Base-by-base conservation (phyloP, 2,888 invertebrate species). In the Entomobrya proxima region DNA sequence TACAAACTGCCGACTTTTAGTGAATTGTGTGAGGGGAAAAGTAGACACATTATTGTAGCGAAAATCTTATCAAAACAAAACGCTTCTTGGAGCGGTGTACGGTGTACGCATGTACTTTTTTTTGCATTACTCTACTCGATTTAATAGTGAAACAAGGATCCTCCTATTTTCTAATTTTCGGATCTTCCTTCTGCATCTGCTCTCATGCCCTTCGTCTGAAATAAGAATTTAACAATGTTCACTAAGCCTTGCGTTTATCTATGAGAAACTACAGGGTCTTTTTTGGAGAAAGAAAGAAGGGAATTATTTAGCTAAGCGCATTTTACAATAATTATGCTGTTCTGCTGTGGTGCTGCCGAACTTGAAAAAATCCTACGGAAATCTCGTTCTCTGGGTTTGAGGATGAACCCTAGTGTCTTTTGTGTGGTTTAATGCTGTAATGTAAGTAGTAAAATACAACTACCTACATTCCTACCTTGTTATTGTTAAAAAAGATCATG, bases 341-440 rank as follows among this genome's bases (percentile, higher is more conserved):
- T 50, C 30, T 55, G 37, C 76, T 67, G 52, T 83, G 83, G 76
- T 84, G 72, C 77, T n/a, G n/a, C 84, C 78, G 84, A 84, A 77
- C 84, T 64, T 77, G 69, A 47, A 82, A 64, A 77, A 78, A 75
- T 32, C 64, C 47, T 24, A 64, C 50, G 75, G 52, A 78, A 78
- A 78, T 78, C 64, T 79, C 55, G 40, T 55, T 55, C 9, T 81
- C 9, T 24, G 21, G 15, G 55, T 35, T 32, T 30, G 30, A 2
- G n/a, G 6, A n/a, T 40, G 47, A 30, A 74, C n/a, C 47, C 55
- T 21, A 6, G 7, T 44, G 47, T 24, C 18, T 1, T 27, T 15
- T 35, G n/a, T 30, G 61, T 18, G 32, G 7, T n/a, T 11, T n/a
- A 32, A 32, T n/a, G n/a, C n/a, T n/a, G n/a, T n/a, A n/a, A n/a